Conservation (phyloP, 2,797 vertebrate genomes). For the Sebastiscus albofasciatus region DNA sequence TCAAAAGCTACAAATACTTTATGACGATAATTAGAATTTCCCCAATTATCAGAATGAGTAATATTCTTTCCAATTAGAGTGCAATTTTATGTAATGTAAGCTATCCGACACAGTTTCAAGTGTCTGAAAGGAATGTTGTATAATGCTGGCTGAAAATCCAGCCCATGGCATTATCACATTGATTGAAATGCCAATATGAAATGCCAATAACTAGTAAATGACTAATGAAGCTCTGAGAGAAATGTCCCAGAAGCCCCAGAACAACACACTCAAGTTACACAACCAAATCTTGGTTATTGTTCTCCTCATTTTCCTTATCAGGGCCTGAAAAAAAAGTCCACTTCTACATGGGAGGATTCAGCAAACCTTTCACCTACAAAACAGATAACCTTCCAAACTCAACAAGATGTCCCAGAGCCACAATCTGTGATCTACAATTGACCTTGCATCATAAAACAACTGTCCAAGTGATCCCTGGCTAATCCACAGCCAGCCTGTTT, state of each 20-base stretch:
- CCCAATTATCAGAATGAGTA: neutral
- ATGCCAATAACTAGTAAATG: neutral
- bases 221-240: neutral
- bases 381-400: slow-evolving; percentile 7
- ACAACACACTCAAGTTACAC: neutral
- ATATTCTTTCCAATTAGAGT: neutral
- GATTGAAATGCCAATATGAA: neutral
- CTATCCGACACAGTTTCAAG: neutral
- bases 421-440: slow-evolving; percentile 44
- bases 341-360: neutral
- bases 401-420: slow-evolving; percentile 20
- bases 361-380: neutral
- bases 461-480: slow-evolving; percentile 62
- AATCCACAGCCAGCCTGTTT: slow-evolving; percentile 61
- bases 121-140: neutral
- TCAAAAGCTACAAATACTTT: neutral
- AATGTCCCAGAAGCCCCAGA: neutral
- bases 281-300: neutral
- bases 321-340: neutral
- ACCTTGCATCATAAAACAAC: slow-evolving; percentile 53
- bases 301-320: neutral
- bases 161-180: neutral
- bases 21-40: neutral
- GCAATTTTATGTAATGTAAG: neutral
- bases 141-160: neutral